Percentiles rank a stretch among this genome's conserved stretches.
These are phyloP conservation scores for Trogon surrucura DNA, from an alignment of 2,113 vertebrate species.

Conservation along the genomic window DNA sequence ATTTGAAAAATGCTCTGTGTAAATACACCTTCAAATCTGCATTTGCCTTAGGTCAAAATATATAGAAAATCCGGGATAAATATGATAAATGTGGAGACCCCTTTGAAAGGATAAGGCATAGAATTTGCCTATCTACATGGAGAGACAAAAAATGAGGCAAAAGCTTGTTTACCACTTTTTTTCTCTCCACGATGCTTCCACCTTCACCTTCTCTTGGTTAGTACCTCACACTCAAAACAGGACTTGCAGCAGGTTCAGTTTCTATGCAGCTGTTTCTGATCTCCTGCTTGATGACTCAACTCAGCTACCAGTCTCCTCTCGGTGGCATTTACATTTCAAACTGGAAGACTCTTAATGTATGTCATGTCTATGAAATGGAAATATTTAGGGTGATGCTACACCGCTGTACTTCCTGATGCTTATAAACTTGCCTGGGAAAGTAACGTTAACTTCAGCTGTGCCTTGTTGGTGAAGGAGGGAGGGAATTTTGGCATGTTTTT, in stretches of 20 bases:
- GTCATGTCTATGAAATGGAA: slow-evolving; percentile 11
- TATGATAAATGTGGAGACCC: fast-evolving
- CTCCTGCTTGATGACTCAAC: not conserved
- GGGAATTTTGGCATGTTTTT: not conserved
- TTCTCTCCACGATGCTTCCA: not conserved
- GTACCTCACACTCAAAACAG: not conserved
- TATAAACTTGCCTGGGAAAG: slow-evolving; percentile 15
- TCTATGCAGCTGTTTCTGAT: not conserved
- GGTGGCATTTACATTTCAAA: slow-evolving; percentile 19
- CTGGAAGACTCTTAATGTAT: not conserved
- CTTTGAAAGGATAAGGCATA: not conserved
- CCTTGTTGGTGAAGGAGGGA: not conserved
- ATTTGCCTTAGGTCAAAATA: not conserved
- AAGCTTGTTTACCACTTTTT: not conserved
- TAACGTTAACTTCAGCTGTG: not conserved
- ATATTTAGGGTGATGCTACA: not conserved
- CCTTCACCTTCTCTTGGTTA: not conserved
- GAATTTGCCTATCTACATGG: not conserved
- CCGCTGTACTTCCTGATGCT: not conserved
- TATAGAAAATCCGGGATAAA: not conserved
- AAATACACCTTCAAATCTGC: not conserved
- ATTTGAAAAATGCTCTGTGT: not conserved
- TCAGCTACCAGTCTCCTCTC: not conserved
- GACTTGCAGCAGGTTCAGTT: not conserved
- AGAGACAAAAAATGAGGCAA: not conserved